Evolutionary conservation across 2,113 vertebrate genomes (phyloP).

Genomic region (Cyprinus carpio): DNA sequence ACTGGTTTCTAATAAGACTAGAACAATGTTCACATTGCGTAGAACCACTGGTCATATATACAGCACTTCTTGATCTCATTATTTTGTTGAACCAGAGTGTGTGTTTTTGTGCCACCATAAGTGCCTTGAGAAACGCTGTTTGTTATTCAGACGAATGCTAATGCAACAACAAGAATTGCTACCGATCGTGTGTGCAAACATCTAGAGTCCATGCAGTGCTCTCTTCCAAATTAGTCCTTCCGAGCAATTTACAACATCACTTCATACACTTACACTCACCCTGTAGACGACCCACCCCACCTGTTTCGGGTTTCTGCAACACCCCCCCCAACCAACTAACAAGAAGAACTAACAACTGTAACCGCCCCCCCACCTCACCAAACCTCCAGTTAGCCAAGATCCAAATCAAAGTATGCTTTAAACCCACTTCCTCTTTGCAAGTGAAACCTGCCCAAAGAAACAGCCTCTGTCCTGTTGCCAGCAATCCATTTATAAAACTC

Average conservation of each 20-base stretch:
- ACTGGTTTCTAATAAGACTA: slow-evolving; percentile 41
- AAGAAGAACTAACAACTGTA: slow-evolving; percentile 12
- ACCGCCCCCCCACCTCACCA: slow-evolving; percentile 28
- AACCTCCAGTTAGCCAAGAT: slow-evolving; percentile 23
- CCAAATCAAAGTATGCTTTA: slow-evolving; percentile 40
- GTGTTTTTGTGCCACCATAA: slow-evolving; percentile 10
- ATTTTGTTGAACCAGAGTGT: neutral
- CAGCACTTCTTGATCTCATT: neutral
- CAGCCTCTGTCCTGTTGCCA: slow-evolving; percentile 20
- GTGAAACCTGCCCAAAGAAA: slow-evolving; percentile 13
- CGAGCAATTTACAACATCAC: slow-evolving; percentile 56
- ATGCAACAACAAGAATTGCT: slow-evolving; percentile 65
- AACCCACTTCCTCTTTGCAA: slow-evolving; percentile 23
- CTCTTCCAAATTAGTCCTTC: slow-evolving; percentile 55
- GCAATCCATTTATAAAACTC: neutral
- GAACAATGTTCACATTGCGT: slow-evolving; percentile 18
- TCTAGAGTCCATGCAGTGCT: slow-evolving; percentile 57
- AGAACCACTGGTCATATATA: slow-evolving; percentile 17
- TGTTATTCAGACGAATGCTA: slow-evolving; percentile 38
- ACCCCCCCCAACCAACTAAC: slow-evolving; percentile 39
- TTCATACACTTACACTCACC: slow-evolving; percentile 44
- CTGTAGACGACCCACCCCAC: slow-evolving; percentile 33
- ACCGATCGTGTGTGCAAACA: slow-evolving; percentile 52
- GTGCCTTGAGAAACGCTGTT: neutral
- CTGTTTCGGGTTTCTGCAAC: slow-evolving; percentile 36